Percentiles rank a stretch among this genome's conserved stretches.
These are phyloP conservation scores for Dunckerocampus dactyliophorus DNA, from an alignment of 2,113 vertebrate species.

Conservation along the genomic window DNA sequence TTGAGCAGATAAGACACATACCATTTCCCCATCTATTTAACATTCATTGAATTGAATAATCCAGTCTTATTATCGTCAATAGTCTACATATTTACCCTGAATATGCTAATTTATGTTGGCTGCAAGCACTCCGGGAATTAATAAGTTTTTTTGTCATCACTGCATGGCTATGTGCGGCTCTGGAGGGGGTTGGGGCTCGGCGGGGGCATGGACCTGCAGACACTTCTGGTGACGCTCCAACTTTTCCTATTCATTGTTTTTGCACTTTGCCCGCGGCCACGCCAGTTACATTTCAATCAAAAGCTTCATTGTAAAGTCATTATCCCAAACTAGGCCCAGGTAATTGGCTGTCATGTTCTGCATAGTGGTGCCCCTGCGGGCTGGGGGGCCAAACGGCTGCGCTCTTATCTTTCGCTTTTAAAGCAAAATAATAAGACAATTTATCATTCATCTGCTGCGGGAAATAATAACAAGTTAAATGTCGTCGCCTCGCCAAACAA, in stretches of 20 bases:
- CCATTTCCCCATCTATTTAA: constrained; percentile 95
- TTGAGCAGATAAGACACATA: constrained; percentile 84
- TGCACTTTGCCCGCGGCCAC: constrained; percentile 79
- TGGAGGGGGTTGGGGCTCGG: constrained; percentile 51
- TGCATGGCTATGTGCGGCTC: constrained; percentile 39
- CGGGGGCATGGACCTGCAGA: constrained; percentile 20
- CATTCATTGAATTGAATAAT: constrained; percentile 99
- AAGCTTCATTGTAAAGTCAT: constrained; percentile 73
- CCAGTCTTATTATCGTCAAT: constrained; percentile 99
- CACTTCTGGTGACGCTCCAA: constrained; percentile 76
- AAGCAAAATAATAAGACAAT: constrained; percentile 79
- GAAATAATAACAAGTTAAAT: constrained; percentile 83
- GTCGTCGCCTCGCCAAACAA: constrained; percentile 43
- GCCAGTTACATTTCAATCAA: constrained; percentile 84
- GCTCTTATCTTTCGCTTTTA: constrained; percentile 85
- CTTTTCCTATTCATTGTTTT: constrained; percentile 54
- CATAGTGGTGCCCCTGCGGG: constrained; percentile 80
- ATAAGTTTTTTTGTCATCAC: constrained; percentile 75
- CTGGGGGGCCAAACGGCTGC: constrained; percentile 79
- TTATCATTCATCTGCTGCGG: constrained; percentile 88
- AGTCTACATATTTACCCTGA: constrained; percentile 98
- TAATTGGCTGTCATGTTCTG: constrained; percentile 84
- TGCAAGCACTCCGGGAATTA: constrained; percentile 86
- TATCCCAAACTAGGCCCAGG: constrained; percentile 75
- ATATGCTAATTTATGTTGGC: constrained; percentile 99